These are phyloP conservation scores for Cryptomyrus ogoouensis DNA, from an alignment of 2,113 vertebrate genomes.

Conservation along the genomic window DNA sequence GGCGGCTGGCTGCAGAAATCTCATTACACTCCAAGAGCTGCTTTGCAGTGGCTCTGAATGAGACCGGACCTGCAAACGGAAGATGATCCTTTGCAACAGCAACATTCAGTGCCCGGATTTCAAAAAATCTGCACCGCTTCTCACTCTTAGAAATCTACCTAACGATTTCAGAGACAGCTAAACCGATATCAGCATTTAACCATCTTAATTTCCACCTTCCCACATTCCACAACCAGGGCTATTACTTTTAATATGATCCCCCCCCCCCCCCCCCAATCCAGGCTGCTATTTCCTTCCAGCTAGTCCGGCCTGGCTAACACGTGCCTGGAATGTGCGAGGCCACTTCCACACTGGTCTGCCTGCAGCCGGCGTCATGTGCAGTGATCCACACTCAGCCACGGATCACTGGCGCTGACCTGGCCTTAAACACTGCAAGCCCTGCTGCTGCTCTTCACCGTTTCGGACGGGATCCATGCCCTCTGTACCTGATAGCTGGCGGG, in stretches of 20 bases:
- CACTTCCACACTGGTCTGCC: neutral
- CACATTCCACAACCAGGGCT: neutral
- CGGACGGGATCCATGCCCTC: neutral
- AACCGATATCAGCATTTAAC: neutral
- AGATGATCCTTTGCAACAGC: neutral
- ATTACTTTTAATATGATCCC: neutral
- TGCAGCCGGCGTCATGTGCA: neutral
- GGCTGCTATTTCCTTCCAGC: neutral
- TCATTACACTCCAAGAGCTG: neutral
- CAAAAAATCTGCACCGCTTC: neutral
- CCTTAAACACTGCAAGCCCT: neutral
- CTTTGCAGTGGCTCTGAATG: neutral
- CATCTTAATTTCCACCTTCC: neutral
- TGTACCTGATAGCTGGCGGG: neutral
- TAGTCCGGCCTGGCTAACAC: neutral
- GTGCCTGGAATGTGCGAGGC: constrained; percentile 10
- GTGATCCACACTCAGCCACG: neutral
- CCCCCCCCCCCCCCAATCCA: neutral
- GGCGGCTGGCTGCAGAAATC: neutral
- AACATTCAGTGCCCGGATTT: neutral
- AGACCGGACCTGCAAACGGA: neutral
- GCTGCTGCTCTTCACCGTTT: neutral
- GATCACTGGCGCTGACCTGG: neutral
- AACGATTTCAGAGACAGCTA: neutral
- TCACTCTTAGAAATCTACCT: neutral